Percentiles rank a stretch among this genome's conserved stretches.
These are phyloP conservation scores for Schizotus pectinicornis DNA, from an alignment of 2,888 invertebrate species.

Conservation along the genomic window DNA sequence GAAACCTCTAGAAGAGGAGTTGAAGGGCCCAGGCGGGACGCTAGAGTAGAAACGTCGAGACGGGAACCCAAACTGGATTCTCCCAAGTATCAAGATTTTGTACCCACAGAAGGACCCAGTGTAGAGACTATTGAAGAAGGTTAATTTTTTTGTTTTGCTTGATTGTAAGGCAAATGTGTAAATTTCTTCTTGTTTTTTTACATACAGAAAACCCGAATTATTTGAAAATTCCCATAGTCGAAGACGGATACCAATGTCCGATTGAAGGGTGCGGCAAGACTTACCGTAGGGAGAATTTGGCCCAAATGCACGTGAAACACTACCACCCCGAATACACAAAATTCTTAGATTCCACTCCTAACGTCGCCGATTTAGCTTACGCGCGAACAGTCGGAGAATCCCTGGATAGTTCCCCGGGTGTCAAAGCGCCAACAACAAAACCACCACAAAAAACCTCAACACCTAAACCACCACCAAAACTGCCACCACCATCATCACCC, in stretches of 20 bases:
- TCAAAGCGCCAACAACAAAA: slow-evolving; percentile 8
- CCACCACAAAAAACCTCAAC: slow-evolving; percentile 24
- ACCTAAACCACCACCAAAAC: slow-evolving; percentile 28
- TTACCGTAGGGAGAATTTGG: slow-evolving; percentile 87
- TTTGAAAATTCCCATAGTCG: slow-evolving; percentile 63
- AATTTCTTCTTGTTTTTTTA: slow-evolving; percentile 51
- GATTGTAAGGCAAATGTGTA: slow-evolving; percentile 3
- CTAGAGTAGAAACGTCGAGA: neutral
- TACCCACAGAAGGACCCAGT: slow-evolving; percentile 2
- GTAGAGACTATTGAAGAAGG: slow-evolving; percentile 37
- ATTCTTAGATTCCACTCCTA: slow-evolving; percentile 80
- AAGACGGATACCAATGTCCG: slow-evolving; percentile 73
- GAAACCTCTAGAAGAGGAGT: too few relatives aligned
- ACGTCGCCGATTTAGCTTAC: slow-evolving; percentile 84
- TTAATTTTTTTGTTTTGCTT: slow-evolving; percentile 17
- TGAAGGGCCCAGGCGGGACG: too few relatives aligned
- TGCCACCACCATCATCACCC: slow-evolving; percentile 27
- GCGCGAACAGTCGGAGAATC: slow-evolving; percentile 74
- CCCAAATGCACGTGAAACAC: slow-evolving; percentile 94
- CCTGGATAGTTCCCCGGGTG: slow-evolving; percentile 55
- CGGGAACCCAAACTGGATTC: neutral
- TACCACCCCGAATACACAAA: slow-evolving; percentile 85
- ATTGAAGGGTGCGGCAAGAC: slow-evolving; percentile 85
- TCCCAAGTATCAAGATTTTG: neutral
- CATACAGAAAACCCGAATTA: slow-evolving; percentile 41